Percentiles rank a stretch among this genome's conserved stretches.
These are phyloP conservation scores for Tiliacea aurago DNA, from an alignment of 2,888 invertebrate species.

Conservation along the genomic window DNA sequence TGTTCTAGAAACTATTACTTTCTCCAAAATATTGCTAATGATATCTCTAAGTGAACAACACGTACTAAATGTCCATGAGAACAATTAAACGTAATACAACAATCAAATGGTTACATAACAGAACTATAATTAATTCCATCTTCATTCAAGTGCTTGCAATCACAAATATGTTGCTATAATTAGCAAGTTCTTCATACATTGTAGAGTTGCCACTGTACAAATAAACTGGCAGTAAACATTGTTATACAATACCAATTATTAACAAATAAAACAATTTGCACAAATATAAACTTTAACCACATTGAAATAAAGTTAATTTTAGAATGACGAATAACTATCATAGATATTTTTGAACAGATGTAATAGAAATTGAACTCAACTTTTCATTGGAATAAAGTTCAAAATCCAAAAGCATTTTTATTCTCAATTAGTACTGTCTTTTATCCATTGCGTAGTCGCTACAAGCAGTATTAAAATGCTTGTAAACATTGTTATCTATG, in stretches of 20 bases:
- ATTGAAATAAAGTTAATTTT: background rate
- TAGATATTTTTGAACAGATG: background rate
- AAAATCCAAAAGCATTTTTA: background rate
- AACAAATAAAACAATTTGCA: background rate
- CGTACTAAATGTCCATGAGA: background rate
- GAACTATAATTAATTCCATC: conserved; percentile 49
- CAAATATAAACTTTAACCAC: background rate
- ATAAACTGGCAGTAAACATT: conserved; percentile 22
- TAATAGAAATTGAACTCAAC: background rate
- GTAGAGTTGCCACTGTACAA: conserved; percentile 13
- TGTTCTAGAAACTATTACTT: conserved; percentile 25
- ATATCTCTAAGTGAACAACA: background rate
- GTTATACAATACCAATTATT: conserved; percentile 33
- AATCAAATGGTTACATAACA: conserved; percentile 29
- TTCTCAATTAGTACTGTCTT: too few species aligned
- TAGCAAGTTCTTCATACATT: conserved; percentile 20
- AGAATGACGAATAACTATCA: background rate
- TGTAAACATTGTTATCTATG: conserved; percentile 55
- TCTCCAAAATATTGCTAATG: background rate
- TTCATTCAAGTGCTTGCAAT: conserved; percentile 43
- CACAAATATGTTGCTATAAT: conserved; percentile 17
- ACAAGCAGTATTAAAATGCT: background rate
- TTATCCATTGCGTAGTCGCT: conserved; percentile 20
- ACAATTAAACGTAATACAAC: conserved; percentile 14
- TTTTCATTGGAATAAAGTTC: rapidly evolving